Base-by-base conservation (phyloP, 2,888 invertebrate genomes). In the Heteropelma amictum region DNA sequence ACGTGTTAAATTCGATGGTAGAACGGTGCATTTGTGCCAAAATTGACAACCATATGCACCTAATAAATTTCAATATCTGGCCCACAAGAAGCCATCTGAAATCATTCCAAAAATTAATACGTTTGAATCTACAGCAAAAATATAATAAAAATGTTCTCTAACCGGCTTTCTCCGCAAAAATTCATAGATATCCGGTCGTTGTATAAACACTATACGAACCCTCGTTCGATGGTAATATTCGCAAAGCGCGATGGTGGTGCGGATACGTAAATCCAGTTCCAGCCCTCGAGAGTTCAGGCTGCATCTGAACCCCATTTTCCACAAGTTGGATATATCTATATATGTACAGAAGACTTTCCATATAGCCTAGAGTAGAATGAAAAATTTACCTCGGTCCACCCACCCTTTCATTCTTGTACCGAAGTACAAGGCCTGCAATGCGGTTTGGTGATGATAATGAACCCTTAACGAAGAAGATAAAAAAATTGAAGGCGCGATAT, bases 281-380 rank as follows among this genome's bases (percentile, higher is more conserved):
- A 51, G 63, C 42, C 63, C 38, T 30, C n/a, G 4, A 30, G 54
- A 58, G 42, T 56, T 49, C 35, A 10, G 4, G 42, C 30, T 45
- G 63, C 63, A 21, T 23, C 47, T 47, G 23, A 47, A 4, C 53
- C n/a, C n/a, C n/a, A n/a, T n/a, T n/a, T n/a, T n/a, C n/a, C n/a
- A n/a, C n/a, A n/a, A n/a, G n/a, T n/a, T n/a, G n/a, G n/a, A n/a
- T n/a, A n/a, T n/a, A n/a, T n/a, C n/a, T n/a, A n/a, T n/a, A n/a
- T n/a, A n/a, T n/a, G n/a, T n/a, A n/a, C n/a, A n/a, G n/a, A n/a
- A 14, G 12, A 17, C 26, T 47, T 67, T 72, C 54, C 64, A 61
- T 47, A 69, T 72, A 81, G 81, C 81, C 73, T 78, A 60, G 75
- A 76, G 75, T 71, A 76, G 75, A 79, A 81, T 80, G 80, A 83